Percentiles rank a stretch among this genome's conserved stretches.
phyloP scores from a whole-genome alignment of 2,113 vertebrate genomes.

The Rhegmatorhina hoffmannsi region DNA sequence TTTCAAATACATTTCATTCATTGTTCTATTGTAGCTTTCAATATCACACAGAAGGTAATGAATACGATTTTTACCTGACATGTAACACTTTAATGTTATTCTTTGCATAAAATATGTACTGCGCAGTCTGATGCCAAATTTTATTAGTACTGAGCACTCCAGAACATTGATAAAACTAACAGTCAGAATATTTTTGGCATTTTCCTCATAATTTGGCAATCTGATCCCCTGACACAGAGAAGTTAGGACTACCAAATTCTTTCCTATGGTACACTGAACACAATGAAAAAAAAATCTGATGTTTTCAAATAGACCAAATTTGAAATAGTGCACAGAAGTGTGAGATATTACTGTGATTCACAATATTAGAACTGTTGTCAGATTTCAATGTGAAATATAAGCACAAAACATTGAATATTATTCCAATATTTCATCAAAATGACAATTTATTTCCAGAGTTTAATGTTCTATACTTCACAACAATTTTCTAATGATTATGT shows the following conservation, averaged over 20 bases:
- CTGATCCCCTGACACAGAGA: not conserved
- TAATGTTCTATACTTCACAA: not conserved
- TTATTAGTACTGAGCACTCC: not conserved
- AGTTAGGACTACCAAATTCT: not conserved
- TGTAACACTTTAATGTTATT: not conserved
- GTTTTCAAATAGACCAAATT: not conserved
- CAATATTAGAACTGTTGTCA: not conserved
- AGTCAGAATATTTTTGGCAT: not conserved
- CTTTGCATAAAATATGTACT: not conserved
- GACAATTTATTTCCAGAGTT: not conserved
- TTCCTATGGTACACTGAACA: not conserved
- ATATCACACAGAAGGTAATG: not conserved
- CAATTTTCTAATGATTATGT: not conserved
- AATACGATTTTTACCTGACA: not conserved
- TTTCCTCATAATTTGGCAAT: not conserved
- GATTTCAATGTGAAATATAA: not conserved
- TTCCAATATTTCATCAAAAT: conserved; percentile 12
- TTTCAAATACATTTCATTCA: not conserved
- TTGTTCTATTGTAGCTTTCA: not conserved
- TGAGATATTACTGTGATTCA: not conserved
- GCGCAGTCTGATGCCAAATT: not conserved
- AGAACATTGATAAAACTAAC: not conserved
- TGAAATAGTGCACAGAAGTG: not conserved
- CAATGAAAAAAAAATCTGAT: not conserved
- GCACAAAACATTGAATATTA: not conserved